phyloP scores from a whole-genome alignment of 2,888 invertebrate genomes.

The Melanargia galathea region DNA sequence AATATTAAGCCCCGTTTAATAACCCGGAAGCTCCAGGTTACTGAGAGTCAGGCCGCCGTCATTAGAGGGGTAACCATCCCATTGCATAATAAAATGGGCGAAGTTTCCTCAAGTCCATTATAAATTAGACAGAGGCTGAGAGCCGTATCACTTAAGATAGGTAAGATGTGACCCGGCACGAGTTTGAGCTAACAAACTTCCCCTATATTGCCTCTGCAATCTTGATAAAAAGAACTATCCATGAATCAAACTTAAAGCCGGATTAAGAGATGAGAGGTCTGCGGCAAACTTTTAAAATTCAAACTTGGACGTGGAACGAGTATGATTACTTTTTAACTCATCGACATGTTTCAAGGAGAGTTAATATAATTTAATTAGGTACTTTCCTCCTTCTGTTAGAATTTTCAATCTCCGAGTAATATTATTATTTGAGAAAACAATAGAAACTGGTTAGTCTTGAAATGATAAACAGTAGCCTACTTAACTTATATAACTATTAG shows the following conservation, averaged over 20 bases:
- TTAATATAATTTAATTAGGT: neutral
- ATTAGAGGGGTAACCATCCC: slow-evolving; percentile 80
- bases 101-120: slow-evolving; percentile 82
- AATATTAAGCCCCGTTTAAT: slow-evolving; percentile 72
- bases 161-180: slow-evolving; percentile 80
- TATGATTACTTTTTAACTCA: slow-evolving; percentile 24
- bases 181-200: slow-evolving; percentile 74
- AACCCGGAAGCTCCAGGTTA: slow-evolving; percentile 70
- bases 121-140: slow-evolving; percentile 81
- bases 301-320: slow-evolving; percentile 22
- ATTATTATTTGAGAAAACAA: neutral
- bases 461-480: neutral
- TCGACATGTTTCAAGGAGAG: slow-evolving; percentile 6
- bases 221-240: slow-evolving; percentile 80
- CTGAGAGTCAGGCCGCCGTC: slow-evolving; percentile 75
- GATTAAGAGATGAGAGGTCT: slow-evolving; percentile 55
- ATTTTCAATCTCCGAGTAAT: neutral
- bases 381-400: neutral
- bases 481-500: neutral
- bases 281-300: slow-evolving; percentile 57
- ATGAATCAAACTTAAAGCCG: slow-evolving; percentile 74
- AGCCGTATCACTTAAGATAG: slow-evolving; percentile 81
- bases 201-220: slow-evolving; percentile 71
- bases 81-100: slow-evolving; percentile 82
- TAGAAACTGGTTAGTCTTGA: neutral